These are phyloP conservation scores for Puntigrus tetrazona DNA, from an alignment of 2,113 vertebrate species.

Conservation along the genomic window DNA sequence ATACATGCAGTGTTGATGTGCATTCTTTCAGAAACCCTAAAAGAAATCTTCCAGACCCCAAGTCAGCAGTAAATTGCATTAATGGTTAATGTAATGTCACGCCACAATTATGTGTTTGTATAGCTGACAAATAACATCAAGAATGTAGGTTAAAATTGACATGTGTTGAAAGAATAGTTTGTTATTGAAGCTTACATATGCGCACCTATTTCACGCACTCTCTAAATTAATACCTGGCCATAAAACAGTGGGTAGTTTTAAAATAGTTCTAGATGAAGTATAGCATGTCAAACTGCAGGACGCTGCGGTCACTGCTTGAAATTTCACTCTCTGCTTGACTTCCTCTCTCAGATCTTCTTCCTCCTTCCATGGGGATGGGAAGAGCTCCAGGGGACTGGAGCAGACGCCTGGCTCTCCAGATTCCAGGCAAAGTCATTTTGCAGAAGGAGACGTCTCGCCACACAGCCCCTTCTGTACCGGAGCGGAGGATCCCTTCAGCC, in stretches of 20 bases:
- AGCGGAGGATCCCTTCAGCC: conserved; percentile 57
- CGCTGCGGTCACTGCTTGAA: not conserved
- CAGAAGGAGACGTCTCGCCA: conserved; percentile 49
- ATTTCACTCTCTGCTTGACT: conserved; percentile 1
- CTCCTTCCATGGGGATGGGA: conserved; percentile 54
- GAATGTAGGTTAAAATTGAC: not conserved
- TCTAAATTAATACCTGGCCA: not conserved
- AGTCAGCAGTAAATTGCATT: too few relatives aligned
- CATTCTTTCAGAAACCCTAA: not conserved
- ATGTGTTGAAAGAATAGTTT: not conserved
- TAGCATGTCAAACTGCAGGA: not conserved
- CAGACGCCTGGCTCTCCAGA: conserved; percentile 45
- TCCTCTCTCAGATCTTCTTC: conserved; percentile 60
- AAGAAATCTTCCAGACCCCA: not conserved
- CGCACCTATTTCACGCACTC: not conserved
- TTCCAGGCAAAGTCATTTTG: conserved; percentile 25
- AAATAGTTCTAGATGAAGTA: not conserved
- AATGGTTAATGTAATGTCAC: not conserved
- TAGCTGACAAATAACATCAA: not conserved
- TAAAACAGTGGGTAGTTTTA: not conserved
- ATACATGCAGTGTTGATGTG: not conserved
- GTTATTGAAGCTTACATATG: not conserved
- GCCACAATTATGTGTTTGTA: not conserved
- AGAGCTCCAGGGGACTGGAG: conserved; percentile 52
- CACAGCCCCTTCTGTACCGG: conserved; percentile 52